A percentile compares a stretch with the other conserved stretches of the same genome.
Evolutionary conservation across 1,140 invertebrate species (phyloP).

Genomic region (Drosophila sp.): DNA sequence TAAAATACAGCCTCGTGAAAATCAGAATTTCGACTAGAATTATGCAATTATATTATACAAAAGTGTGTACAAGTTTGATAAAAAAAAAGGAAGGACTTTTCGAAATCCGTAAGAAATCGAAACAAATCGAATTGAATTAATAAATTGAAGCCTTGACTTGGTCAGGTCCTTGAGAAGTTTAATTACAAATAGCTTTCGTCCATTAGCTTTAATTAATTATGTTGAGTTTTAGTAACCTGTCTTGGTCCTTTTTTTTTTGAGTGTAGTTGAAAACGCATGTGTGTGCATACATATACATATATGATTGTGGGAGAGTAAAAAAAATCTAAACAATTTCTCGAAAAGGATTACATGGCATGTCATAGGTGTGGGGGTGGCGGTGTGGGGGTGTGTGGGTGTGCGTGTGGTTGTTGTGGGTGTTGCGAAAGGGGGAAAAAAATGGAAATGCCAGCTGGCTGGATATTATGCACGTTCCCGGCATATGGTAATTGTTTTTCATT

Average conservation of each 20-base stretch:
- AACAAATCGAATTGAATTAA: too few species aligned
- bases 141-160: too few species aligned
- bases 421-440: background rate
- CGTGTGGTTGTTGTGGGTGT: background rate
- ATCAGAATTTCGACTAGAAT: too few species aligned
- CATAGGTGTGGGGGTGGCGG: slow-evolving; percentile 1
- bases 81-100: too few species aligned
- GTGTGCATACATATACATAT: background rate
- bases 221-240: too few species aligned
- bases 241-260: background rate
- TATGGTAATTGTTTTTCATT: slow-evolving; percentile 69
- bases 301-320: background rate
- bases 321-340: slow-evolving; percentile 76
- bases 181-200: too few species aligned
- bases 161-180: too few species aligned
- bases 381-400: background rate
- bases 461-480: slow-evolving; percentile 37
- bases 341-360: slow-evolving; percentile 64
- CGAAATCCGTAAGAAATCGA: too few species aligned
- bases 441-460: slow-evolving; percentile 16
- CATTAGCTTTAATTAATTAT: too few species aligned
- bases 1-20: too few species aligned
- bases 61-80: too few species aligned
- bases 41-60: too few species aligned
- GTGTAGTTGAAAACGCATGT: slow-evolving; percentile 47